Percentiles rank a stretch among this genome's conserved stretches.
Evolutionary conservation across 2,797 vertebrate genomes (phyloP).

Genomic region (Coregonus suidteri): DNA sequence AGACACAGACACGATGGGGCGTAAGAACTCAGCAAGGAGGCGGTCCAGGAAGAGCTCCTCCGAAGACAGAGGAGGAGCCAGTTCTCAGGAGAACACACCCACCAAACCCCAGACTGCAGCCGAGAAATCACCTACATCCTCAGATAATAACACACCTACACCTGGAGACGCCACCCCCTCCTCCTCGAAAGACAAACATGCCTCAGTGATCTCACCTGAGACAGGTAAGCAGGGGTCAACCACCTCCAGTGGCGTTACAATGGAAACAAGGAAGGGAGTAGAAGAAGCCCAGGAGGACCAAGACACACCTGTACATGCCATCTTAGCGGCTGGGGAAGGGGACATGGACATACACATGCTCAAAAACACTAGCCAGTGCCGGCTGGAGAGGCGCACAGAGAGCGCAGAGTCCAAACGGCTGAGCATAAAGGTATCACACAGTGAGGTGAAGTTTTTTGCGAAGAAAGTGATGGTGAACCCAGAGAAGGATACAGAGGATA

Average conservation of each 20-base stretch:
- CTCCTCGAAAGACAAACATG: constrained; percentile 31
- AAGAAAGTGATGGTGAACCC: constrained; percentile 64
- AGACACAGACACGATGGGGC: constrained; percentile 63
- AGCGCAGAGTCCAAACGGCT: constrained; percentile 74
- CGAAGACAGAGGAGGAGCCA: constrained; percentile 46
- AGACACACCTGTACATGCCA: constrained; percentile 15
- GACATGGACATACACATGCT: constrained; percentile 51
- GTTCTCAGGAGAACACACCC: constrained; percentile 41
- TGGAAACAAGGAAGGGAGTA: constrained; percentile 8
- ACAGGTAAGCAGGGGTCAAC: constrained; percentile 20
- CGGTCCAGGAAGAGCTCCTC: constrained; percentile 58
- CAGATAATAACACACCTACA: constrained; percentile 28
- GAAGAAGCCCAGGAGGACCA: constrained; percentile 31
- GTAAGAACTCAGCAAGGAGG: constrained; percentile 33
- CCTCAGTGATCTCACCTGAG: constrained; percentile 55
- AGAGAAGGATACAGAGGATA: constrained; percentile 2
- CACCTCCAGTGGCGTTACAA: too few relatives aligned
- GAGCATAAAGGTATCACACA: constrained; percentile 72
- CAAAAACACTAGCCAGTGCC: constrained; percentile 38
- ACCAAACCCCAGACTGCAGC: constrained; percentile 28
- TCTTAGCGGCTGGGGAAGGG: constrained; percentile 12
- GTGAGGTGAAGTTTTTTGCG: constrained; percentile 69
- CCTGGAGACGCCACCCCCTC: constrained; percentile 44
- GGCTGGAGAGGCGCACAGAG: constrained; percentile 71
- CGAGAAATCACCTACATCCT: constrained; percentile 20